Evolutionary conservation across 2,888 invertebrate species (phyloP).

Genomic region (Acleris emargana): DNA sequence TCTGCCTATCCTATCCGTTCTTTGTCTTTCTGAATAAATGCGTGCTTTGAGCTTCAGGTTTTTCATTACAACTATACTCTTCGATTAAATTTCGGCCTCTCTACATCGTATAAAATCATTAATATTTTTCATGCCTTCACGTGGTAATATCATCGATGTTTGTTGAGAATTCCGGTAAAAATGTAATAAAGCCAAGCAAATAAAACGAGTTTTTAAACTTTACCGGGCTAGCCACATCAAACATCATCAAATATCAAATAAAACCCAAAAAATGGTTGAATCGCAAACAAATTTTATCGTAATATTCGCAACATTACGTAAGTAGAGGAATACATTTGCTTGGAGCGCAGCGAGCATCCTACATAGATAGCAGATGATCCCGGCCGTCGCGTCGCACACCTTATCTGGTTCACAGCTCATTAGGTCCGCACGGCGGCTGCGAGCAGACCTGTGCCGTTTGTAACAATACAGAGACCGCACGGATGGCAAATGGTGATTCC

Average conservation of each 20-base stretch:
- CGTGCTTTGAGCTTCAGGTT: slow-evolving; percentile 68
- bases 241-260: too few relatives aligned
- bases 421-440: slow-evolving; percentile 72
- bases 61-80: slow-evolving; percentile 65
- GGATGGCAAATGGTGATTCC: slow-evolving; percentile 74
- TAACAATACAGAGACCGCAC: slow-evolving; percentile 76
- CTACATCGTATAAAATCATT: slow-evolving; percentile 1
- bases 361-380: slow-evolving; percentile 73
- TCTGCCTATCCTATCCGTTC: slow-evolving; percentile 61
- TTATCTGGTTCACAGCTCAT: slow-evolving; percentile 85
- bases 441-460: slow-evolving; percentile 76
- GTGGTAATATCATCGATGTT: neutral
- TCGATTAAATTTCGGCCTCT: slow-evolving; percentile 52
- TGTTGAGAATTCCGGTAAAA: neutral
- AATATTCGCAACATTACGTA: slow-evolving; percentile 44
- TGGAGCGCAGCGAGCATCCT: slow-evolving; percentile 63
- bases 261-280: neutral
- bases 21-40: slow-evolving; percentile 74
- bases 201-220: too few relatives aligned
- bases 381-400: slow-evolving; percentile 70
- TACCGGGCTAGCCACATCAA: too few relatives aligned
- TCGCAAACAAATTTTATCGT: neutral
- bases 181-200: too few relatives aligned
- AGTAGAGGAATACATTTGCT: slow-evolving; percentile 40
- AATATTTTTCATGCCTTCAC: slow-evolving; percentile 2